These are phyloP conservation scores for Okamejei kenojei DNA, from an alignment of 2,797 vertebrate species.

Conservation along the genomic window DNA sequence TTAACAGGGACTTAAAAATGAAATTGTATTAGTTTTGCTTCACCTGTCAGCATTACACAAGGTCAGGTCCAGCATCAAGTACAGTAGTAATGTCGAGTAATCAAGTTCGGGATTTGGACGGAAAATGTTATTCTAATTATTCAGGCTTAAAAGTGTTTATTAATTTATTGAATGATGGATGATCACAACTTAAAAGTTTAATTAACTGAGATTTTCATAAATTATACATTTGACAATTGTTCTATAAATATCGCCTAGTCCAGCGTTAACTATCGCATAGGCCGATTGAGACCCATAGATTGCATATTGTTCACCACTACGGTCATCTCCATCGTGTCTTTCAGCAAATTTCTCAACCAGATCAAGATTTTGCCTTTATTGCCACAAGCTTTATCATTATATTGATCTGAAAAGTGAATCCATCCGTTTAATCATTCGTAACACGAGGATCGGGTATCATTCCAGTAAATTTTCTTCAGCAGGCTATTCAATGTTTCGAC, in stretches of 20 bases:
- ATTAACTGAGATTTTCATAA: background rate
- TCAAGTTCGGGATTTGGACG: background rate
- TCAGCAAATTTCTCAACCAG: no score
- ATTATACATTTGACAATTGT: background rate
- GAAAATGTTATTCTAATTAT: background rate
- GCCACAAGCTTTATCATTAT: no score
- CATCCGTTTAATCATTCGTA: no score
- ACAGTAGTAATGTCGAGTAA: background rate
- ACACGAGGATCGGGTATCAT: no score
- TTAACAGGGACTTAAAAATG: background rate
- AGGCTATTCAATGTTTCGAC: no score
- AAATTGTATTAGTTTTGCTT: slow-evolving; percentile 3
- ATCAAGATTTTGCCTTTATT: no score
- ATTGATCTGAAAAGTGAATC: no score
- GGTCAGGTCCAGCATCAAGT: background rate
- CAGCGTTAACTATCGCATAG: no score
- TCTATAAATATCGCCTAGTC: background rate
- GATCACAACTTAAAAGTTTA: background rate
- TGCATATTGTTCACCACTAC: no score
- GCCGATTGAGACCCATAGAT: no score
- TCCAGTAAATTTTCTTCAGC: no score
- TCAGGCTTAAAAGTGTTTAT: background rate
- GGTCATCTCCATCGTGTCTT: no score
- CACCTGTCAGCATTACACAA: background rate
- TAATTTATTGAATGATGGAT: background rate